Conservation (phyloP, 2,113 vertebrate species). For the Panthera uncia region DNA sequence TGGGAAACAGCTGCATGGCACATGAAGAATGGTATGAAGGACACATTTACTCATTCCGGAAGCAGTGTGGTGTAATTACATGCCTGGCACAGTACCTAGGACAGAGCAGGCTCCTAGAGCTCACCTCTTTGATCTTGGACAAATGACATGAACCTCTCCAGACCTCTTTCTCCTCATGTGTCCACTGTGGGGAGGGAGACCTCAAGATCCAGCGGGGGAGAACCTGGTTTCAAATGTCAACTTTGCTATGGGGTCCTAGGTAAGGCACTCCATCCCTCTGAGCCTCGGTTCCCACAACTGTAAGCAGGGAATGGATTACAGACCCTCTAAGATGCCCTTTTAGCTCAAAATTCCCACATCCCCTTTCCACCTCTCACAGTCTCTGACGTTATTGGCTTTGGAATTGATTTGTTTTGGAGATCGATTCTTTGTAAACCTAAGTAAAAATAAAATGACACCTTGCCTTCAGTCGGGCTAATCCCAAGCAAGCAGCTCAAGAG, state of each 20-base stretch:
- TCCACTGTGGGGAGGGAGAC: not conserved
- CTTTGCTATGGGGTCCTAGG: not conserved
- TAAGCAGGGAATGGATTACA: not conserved
- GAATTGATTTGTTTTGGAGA: slow-evolving; percentile 52
- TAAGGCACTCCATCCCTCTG: slow-evolving; percentile 5
- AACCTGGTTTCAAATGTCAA: not conserved
- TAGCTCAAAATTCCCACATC: not conserved
- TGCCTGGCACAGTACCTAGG: not conserved
- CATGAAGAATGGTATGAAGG: not conserved
- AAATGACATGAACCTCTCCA: not conserved
- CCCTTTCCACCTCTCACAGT: not conserved
- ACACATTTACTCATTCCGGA: not conserved
- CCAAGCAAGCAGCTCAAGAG: not conserved
- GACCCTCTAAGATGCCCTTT: not conserved
- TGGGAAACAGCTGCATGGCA: slow-evolving; percentile 46
- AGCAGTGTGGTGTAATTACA: not conserved
- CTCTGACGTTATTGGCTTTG: slow-evolving; percentile 44
- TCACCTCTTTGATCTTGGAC: not conserved
- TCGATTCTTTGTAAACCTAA: slow-evolving; percentile 23
- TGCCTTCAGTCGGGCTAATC: slow-evolving; percentile 14
- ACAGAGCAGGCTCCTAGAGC: not conserved
- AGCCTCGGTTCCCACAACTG: not conserved
- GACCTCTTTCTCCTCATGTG: not conserved
- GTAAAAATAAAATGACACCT: slow-evolving; percentile 21
- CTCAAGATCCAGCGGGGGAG: not conserved